Evolutionary conservation across 2,113 vertebrate genomes (phyloP), one percentile per base, ranked within the genome.

Genomic region (Bujurquina vittata): DNA sequence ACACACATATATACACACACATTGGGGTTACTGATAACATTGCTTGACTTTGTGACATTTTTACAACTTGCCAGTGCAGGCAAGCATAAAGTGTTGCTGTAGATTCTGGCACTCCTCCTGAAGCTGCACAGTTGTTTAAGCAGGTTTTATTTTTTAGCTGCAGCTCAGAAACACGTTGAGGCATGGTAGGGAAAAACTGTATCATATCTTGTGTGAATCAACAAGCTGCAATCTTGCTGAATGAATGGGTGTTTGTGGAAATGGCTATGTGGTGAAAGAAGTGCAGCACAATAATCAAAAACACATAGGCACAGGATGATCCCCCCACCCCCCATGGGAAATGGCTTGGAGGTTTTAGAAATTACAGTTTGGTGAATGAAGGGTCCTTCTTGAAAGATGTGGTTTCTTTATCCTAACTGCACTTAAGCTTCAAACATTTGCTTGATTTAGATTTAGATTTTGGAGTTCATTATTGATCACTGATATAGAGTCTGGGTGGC

Each of bases 361-460:
- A 89, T 57, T 78, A 57, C 58, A 54, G 26, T 84, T 85, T 77
- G 63, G 33, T 79, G 73, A 92, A 77, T 83, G 67, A 89, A 81
- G 4, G 37, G 26, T 72, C 88, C 75, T 82, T 14, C 60, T 80
- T 82, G 37, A 87, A 82, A 82, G 67, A 62, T 59, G 79, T 52
- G 75, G 46, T 56, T 22, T 62, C 56, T 75, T 81, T 62, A 77
- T 69, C 81, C 83, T 62, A 81, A 40, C 62, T 56, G 23, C 67
- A 61, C 63, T 72, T 85, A 80, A 67, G 14, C 33, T 87, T 35
- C 40, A 63, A 55, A 75, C 74, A 75, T 79, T 63, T n/a, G 69
- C 37, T 29, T 52, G 73, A 83, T 86, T 86, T 87, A 56, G 61
- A 75, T 81, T 63, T 78, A 56, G 61, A 75, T 81, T 63, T 78